Conservation (phyloP, 2,888 invertebrate genomes). For the Pterobdella sp. region DNA sequence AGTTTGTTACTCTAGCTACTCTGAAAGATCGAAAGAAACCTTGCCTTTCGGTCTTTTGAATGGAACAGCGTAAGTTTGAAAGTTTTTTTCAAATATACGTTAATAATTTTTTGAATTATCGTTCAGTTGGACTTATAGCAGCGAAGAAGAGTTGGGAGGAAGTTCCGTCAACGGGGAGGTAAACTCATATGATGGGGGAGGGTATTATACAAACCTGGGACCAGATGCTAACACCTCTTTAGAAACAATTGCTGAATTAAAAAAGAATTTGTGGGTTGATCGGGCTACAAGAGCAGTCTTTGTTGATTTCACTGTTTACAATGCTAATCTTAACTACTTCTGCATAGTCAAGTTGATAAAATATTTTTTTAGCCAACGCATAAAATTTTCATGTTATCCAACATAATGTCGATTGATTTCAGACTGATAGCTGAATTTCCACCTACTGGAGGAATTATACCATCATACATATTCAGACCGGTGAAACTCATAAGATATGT, state of each 20-base stretch:
- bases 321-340: constrained; percentile 63
- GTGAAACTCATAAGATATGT: constrained; percentile 59
- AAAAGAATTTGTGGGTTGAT: constrained; percentile 58
- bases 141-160: constrained; percentile 51
- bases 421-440: constrained; percentile 58
- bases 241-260: constrained; percentile 52
- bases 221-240: constrained; percentile 47
- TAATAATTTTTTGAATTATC: not conserved
- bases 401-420: constrained; percentile 36
- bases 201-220: constrained; percentile 53
- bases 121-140: constrained; percentile 51
- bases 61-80: constrained; percentile 24
- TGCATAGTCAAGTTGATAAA: constrained; percentile 54
- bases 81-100: not conserved
- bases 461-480: constrained; percentile 58
- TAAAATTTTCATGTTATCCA: not conserved
- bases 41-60: constrained; percentile 51
- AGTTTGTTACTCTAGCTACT: constrained; percentile 60
- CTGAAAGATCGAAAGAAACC: constrained; percentile 55
- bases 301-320: constrained; percentile 64
- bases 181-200: constrained; percentile 46
- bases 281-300: constrained; percentile 61
- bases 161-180: constrained; percentile 54
- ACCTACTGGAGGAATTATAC: constrained; percentile 63
- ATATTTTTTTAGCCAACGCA: not conserved